phyloP scores from a whole-genome alignment of 2,797 vertebrate genomes.

The Takifugu ocellatus region DNA sequence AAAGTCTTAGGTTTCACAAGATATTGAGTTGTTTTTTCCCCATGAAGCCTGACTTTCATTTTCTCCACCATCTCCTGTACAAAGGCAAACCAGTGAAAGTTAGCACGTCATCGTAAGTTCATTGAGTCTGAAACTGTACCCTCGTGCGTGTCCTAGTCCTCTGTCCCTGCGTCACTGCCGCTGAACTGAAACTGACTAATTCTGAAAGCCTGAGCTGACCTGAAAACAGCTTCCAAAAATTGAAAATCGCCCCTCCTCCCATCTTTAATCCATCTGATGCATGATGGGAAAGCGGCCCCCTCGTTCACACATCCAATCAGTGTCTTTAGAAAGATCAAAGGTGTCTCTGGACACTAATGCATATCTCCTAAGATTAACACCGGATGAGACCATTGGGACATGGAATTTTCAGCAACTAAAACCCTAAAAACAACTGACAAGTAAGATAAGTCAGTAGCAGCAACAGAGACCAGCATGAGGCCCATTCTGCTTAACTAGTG shows the following conservation, averaged over 20 bases:
- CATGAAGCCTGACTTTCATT: constrained; percentile 33
- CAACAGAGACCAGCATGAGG: constrained; percentile 32
- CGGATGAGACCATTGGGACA: constrained; percentile 66
- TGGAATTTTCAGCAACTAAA: constrained; percentile 71
- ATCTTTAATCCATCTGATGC: constrained; percentile 54
- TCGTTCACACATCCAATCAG: constrained; percentile 72
- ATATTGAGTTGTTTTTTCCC: constrained; percentile 10
- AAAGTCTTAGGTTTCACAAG: constrained; percentile 1
- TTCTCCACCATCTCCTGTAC: constrained; percentile 37
- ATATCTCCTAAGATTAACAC: constrained; percentile 78
- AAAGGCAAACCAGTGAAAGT: constrained; percentile 41
- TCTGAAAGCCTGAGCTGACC: constrained; percentile 70
- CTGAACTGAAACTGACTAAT: constrained; percentile 70
- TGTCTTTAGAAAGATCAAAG: constrained; percentile 78
- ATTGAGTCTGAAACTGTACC: constrained; percentile 63
- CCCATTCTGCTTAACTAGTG: constrained; percentile 24
- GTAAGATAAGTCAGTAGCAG: constrained; percentile 54
- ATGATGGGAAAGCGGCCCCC: constrained; percentile 70
- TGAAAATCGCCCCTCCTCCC: constrained; percentile 56
- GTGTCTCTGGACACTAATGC: constrained; percentile 76
- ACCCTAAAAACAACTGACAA: constrained; percentile 50
- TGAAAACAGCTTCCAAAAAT: constrained; percentile 74
- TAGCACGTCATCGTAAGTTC: constrained; percentile 64
- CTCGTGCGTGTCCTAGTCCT: constrained; percentile 39
- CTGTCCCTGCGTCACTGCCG: constrained; percentile 52